These are phyloP conservation scores for Spinus pinus DNA, from an alignment of 2,797 vertebrate genomes.

Conservation along the genomic window DNA sequence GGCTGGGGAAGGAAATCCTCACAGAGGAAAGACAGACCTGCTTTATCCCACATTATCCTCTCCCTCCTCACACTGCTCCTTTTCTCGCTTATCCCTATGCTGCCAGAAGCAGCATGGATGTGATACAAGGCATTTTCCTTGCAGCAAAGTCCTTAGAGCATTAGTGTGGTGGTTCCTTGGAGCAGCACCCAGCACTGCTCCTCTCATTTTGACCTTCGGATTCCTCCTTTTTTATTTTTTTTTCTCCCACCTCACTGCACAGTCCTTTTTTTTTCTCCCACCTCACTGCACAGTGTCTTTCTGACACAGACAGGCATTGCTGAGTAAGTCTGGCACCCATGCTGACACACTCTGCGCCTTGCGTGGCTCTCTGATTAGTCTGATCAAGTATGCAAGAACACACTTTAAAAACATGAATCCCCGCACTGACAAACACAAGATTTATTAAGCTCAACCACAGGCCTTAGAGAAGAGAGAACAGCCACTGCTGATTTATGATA, in stretches of 20 bases:
- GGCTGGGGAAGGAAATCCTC: background rate
- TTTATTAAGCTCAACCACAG: constrained; percentile 67
- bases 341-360: constrained; percentile 19
- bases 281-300: background rate
- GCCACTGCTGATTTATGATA: constrained; percentile 72
- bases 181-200: constrained; percentile 7
- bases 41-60: background rate
- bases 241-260: background rate
- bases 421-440: constrained; percentile 57
- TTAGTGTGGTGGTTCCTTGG: background rate
- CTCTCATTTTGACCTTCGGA: constrained; percentile 28
- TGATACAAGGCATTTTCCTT: constrained; percentile 34
- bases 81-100: constrained; percentile 13
- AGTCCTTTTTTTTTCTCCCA: background rate
- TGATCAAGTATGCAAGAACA: constrained; percentile 71
- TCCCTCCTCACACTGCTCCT: background rate
- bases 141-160: constrained; percentile 45
- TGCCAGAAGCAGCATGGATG: constrained; percentile 35
- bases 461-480: constrained; percentile 66
- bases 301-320: constrained; percentile 37
- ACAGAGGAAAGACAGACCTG: background rate
- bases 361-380: constrained; percentile 62
- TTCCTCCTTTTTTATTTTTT: background rate
- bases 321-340: constrained; percentile 59
- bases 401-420: constrained; percentile 70